Base-by-base conservation (phyloP, 2,888 invertebrate genomes). In the Caenorhabditis sinica region DNA sequence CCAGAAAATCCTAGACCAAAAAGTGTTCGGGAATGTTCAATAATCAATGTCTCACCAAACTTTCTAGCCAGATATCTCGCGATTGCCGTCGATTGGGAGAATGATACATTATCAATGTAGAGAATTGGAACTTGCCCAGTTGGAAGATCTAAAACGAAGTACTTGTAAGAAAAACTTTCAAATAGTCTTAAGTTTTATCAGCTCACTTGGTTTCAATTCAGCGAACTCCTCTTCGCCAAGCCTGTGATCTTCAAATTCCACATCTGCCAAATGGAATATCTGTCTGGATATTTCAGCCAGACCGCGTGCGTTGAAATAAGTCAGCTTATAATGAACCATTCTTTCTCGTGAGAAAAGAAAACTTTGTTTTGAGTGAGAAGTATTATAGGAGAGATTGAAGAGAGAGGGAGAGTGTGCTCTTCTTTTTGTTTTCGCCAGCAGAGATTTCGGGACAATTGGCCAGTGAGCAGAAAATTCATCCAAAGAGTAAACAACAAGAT, bases 241-340 rank as follows among this genome's bases (percentile, higher is more conserved):
- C n/a, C 76, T 25, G 1, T 49, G 17, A 15, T 76, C 76, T 51
- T 68, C 68, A 28, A 60, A 76, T 30, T 28, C 23, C 13, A 68
- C 76, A 23, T 49, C 76, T 3, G 76, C 76, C 49, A 76, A n/a
- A 23, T 51, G 15, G 15, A 77, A 77, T 20, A 77, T 40, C 40
- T 77, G 76, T 15, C 76, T 49, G 15, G 60, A 28, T 0, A 45
- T 61, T 63, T 82, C 82, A 23, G 69, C 82, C 33, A 75, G 63
- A 15, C 82, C 82, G 9, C 82, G 82, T n/a, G 75, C 60, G 36
- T 82, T 63, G 49, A 82, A 82, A 71, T 82, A 82, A 6, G 75
- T 75, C 20, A 82, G 36, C 33, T 80, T 80, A 25, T 80, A 80
- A 45, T 80, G 72, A 45, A 72, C 65, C 79, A 80, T 80, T 69